Evolutionary conservation across 2,797 vertebrate genomes (phyloP).

Genomic region (Columba guinea): DNA sequence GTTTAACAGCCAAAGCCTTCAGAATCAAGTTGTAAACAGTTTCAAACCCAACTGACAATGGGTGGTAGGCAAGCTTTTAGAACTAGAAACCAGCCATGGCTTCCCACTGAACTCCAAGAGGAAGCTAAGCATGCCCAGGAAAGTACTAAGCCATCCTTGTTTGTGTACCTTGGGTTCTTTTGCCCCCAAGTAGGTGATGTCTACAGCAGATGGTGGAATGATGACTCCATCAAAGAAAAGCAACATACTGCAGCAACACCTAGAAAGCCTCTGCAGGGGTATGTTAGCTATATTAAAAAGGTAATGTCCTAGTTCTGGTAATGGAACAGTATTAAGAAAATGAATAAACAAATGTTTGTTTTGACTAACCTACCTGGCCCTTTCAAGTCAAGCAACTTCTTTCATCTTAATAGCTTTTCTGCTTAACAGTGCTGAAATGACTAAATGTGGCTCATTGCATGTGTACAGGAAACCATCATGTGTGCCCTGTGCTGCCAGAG

Average conservation of each 20-base stretch:
- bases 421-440: not conserved
- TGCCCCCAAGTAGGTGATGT: not conserved
- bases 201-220: not conserved
- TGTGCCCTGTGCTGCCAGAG: not conserved
- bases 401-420: conserved; percentile 5
- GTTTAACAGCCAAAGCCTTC: not conserved
- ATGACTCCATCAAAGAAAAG: not conserved
- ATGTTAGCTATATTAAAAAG: not conserved
- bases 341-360: not conserved
- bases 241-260: not conserved
- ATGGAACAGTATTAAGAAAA: not conserved
- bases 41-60: not conserved
- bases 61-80: not conserved
- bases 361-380: not conserved
- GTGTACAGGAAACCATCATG: not conserved
- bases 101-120: not conserved
- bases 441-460: not conserved
- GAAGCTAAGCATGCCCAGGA: not conserved
- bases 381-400: conserved; percentile 2
- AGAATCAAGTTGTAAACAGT: not conserved
- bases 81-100: not conserved
- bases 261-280: not conserved
- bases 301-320: not conserved
- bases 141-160: not conserved
- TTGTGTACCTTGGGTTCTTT: not conserved